Base-by-base conservation (phyloP, 2,888 invertebrate genomes). In the Drosophila merina region DNA sequence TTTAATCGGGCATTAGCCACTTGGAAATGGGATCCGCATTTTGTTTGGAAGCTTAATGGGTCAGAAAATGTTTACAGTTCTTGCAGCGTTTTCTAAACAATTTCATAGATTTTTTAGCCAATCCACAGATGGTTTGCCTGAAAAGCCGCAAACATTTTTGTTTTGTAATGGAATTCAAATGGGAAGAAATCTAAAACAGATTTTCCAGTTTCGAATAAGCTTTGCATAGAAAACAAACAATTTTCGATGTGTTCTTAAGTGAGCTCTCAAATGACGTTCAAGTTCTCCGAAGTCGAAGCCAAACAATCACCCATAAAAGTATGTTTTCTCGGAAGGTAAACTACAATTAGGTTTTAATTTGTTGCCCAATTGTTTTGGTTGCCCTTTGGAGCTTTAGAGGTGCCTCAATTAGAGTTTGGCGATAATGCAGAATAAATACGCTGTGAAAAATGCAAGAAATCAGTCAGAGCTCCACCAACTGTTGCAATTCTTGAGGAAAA, bases 1-100 rank as follows among this genome's bases (percentile, higher is more conserved):
- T 80, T 68, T 76, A 84, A 86, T 80, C 79, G 85, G 75, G 51
- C 78, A 74, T 76, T 73, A 72, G 70, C 67, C 72, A 77, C 76
- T 76, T 62, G 64, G 72, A 28, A 38, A 55, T 38, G 56, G 28
- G 38, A 26, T 20, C 20, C 20, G 20, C 20, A 20, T 28, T 55
- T 40, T 25, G 12, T 30, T 14, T 28, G 30, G 31, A 25, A 44
- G 25, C 44, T 20, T 9, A 44, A 44, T 44, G 44, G 10, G 14
- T 8, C 44, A 25, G 10, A 44, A 42, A 44, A 12, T 58, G 57
- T 42, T 31, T 38, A 26, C 40, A 12, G 8, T 28, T 40, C 10
- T 31, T 26, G 3, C 5, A 36, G 20, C 12, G 6, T 42, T 7
- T 31, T 31, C n/a, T 58, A 58, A 58, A 58, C 58, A 58, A 58